Evolutionary conservation across 1,140 invertebrate species (phyloP), one percentile per base, ranked within the genome.

Genomic region (Drosophila baimaii): DNA sequence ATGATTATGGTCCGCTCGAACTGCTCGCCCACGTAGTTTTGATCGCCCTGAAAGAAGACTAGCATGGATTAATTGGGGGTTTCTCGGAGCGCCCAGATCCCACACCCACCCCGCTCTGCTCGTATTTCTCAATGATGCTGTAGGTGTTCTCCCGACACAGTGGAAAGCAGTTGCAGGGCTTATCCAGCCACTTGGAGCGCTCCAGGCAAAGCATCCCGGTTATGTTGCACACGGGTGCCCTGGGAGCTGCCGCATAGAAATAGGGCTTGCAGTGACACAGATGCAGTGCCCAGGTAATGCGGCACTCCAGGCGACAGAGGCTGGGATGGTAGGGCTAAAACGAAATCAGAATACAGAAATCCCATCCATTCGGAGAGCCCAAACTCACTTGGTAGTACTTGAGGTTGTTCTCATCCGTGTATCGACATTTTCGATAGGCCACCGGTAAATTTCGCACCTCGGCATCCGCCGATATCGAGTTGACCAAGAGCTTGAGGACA

Each of bases 381-480:
- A 13, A 27, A 64, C 71, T 56, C 46, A 90, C 90, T 4, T 37
- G 47, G 33, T 64, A 91, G 41, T 81, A 91, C 17, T 79, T 13
- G 0, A 91, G 66, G 56, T 90, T 56, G 21, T 81, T 83, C 49
- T 91, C 90, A 25, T 89, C 59, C 5, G 13, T 33, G 31, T 86
- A 91, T 17, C 90, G 90, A 62, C 90, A 91, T 41, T 91, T 91
- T 37, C 90, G 73, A 81, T 86, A 91, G 17, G 83, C 77, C 33
- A 90, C 62, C 3, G 90, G 90, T 23, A 91, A 25, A 39, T 89
- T 77, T 10, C 74, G 46, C 15, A 91, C 90, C 29, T 90, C 83
- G 2, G 31, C 54, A 55, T 91, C 90, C 1, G 90, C 73, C 31
- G 77, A 74, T 21, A 81, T 72, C 2, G 81, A 51, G 21, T 54